Evolutionary conservation across 1,140 invertebrate species (phyloP).

Genomic region (Drosophila navojoa): DNA sequence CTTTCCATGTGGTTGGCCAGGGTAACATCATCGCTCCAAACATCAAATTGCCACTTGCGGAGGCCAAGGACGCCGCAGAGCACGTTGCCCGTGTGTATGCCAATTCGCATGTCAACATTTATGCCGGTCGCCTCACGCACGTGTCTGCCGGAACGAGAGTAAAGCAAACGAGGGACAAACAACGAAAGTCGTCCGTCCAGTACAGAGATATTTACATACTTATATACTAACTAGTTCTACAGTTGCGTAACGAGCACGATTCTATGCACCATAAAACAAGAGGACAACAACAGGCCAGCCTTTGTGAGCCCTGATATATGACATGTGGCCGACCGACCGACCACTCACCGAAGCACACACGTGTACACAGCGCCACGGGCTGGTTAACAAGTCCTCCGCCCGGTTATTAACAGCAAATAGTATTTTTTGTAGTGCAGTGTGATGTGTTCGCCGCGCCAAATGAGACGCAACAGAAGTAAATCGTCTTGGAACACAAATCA

Average conservation of each 20-base stretch:
- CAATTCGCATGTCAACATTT: slow-evolving; percentile 97
- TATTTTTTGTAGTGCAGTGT: slow-evolving; percentile 35
- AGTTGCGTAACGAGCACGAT: slow-evolving; percentile 56
- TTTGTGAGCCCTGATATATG: slow-evolving; percentile 8
- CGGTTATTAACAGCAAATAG: slow-evolving; percentile 73
- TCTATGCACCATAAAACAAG: slow-evolving; percentile 73
- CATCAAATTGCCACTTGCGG: slow-evolving; percentile 99
- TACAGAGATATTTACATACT: slow-evolving; percentile 23
- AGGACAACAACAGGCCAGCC: slow-evolving; percentile 32
- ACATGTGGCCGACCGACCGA: slow-evolving; percentile 9
- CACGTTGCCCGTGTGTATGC: slow-evolving; percentile 96
- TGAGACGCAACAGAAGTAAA: slow-evolving; percentile 65
- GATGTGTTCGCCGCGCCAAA: slow-evolving; percentile 47
- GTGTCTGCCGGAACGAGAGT: slow-evolving; percentile 86
- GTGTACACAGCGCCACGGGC: neutral
- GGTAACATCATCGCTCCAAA: slow-evolving; percentile 99
- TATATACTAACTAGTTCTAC: slow-evolving; percentile 37
- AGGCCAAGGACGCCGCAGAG: slow-evolving; percentile 98
- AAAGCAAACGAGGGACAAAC: slow-evolving; percentile 37
- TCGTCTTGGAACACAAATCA: slow-evolving; percentile 56
- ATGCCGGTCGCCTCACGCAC: slow-evolving; percentile 94
- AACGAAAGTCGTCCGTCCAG: slow-evolving; percentile 47
- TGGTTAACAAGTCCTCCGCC: slow-evolving; percentile 57
- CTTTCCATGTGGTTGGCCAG: slow-evolving; percentile 99
- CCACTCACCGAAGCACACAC: slow-evolving; percentile 5